These are phyloP conservation scores for Drosophila grimshawi DNA, from an alignment of 1,140 invertebrate species.

Conservation along the genomic window DNA sequence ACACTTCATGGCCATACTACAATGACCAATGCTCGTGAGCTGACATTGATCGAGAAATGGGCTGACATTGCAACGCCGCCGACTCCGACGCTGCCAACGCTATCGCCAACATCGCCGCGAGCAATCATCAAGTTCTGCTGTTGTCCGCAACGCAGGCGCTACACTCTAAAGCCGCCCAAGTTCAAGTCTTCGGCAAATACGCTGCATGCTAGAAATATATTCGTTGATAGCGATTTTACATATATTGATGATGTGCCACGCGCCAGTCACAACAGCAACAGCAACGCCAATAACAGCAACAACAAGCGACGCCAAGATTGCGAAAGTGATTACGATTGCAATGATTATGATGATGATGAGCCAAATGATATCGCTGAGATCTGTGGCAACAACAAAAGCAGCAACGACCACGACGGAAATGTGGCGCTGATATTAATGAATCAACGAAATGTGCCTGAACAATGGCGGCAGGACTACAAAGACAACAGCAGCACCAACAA, in stretches of 20 bases:
- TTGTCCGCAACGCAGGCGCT: conserved; percentile 78
- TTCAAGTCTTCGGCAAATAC: conserved; percentile 58
- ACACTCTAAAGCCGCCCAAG: conserved; percentile 75
- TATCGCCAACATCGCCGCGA: conserved; percentile 79
- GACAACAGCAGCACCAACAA: conserved; percentile 49
- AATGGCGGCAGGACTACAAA: conserved; percentile 83
- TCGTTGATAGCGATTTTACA: conserved; percentile 78
- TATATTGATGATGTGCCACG: conserved; percentile 81
- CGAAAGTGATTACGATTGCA: conserved; percentile 66
- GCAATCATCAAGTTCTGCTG: conserved; percentile 81
- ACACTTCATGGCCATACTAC: conserved; percentile 79
- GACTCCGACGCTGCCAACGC: conserved; percentile 67
- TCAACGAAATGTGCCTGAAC: conserved; percentile 77
- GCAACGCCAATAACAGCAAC: conserved; percentile 15
- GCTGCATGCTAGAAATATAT: conserved; percentile 80
- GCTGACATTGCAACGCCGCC: conserved; percentile 80
- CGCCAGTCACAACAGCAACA: conserved; percentile 26
- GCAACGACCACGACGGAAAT: conserved; percentile 71
- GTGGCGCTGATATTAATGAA: conserved; percentile 81
- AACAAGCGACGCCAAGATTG: conserved; percentile 62
- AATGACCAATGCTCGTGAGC: conserved; percentile 83
- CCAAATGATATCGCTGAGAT: conserved; percentile 61
- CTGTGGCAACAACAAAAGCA: conserved; percentile 38
- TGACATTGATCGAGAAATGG: conserved; percentile 84
- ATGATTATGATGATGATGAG: conserved; percentile 58